phyloP scores from a whole-genome alignment of 2,113 vertebrate genomes.

The Xenopus borealis region DNA sequence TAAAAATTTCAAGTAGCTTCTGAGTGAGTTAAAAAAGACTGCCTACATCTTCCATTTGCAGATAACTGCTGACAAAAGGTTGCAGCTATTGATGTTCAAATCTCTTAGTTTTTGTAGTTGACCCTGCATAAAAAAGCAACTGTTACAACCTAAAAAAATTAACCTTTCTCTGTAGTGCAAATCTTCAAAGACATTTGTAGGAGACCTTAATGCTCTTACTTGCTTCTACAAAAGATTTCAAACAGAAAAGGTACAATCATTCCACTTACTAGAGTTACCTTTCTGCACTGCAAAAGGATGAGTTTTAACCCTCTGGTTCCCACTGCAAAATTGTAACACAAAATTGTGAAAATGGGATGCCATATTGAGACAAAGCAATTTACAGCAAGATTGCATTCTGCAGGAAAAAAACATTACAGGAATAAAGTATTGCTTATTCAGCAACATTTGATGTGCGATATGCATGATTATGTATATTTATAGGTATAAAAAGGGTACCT shows the following conservation, averaged over 20 bases:
- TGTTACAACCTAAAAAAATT: constrained; percentile 23
- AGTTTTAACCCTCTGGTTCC: constrained; percentile 19
- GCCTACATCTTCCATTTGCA: constrained; percentile 6
- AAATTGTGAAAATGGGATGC: neutral
- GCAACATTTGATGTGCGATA: neutral
- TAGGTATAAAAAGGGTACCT: too few species aligned
- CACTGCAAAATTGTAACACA: neutral
- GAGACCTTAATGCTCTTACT: constrained; percentile 23
- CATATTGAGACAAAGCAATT: too few species aligned
- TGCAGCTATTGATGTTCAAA: constrained; percentile 24
- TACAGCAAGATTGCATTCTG: too few species aligned
- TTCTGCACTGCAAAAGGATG: constrained; percentile 22
- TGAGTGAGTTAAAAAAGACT: neutral
- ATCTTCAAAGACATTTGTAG: constrained; percentile 32
- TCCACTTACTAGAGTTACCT: constrained; percentile 21
- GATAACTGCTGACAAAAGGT: constrained; percentile 1
- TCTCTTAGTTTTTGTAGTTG: constrained; percentile 14
- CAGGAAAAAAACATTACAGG: neutral
- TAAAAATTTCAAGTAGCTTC: too few species aligned
- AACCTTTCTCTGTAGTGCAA: constrained; percentile 39
- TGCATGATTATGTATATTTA: neutral
- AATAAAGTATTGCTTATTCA: neutral
- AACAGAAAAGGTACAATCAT: constrained; percentile 26
- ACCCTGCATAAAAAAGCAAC: constrained; percentile 15
- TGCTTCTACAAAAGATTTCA: constrained; percentile 22